Base-by-base conservation (phyloP, 92 coral and sea anemone species). In the Epizoanthus ramosus region DNA sequence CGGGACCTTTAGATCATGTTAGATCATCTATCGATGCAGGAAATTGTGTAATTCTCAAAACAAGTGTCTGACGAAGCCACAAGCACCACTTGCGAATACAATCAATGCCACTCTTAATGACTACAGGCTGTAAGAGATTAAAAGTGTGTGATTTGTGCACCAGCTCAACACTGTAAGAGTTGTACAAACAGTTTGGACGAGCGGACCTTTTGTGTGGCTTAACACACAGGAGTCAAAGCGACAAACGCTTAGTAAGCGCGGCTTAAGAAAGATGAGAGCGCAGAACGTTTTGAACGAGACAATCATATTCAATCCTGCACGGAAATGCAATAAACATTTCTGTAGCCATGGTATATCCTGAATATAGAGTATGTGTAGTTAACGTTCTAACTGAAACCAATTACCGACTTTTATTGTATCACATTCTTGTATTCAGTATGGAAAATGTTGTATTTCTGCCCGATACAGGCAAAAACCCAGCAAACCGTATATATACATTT, bases 201-300 rank as follows among this genome's bases (percentile, higher is more conserved):
- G 90, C 92, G 92, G 90, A 85, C 54, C 72, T 73, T 87, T 86
- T 89, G 86, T 39, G 68, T 79, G 87, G 31, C 72, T 39, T 64
- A 64, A 73, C 92, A 81, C 67, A 53, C 35, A 65, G 54, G 80
- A 64, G 84, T 41, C 69, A 81, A 79, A 61, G 61, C 33, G 59
- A 41, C 37, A 17, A 10, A 18, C 61, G 23, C 24, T 21, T 21
- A 64, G 52, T 24, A 75, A 57, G 33, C 45, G 41, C 39, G 71
- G 24, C 24, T 73, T 35, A n/a, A 14, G 59, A 54, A 75, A 71
- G 33, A 21, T 14, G 17, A 71, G 41, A 50, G 8, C 67, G 14
- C 61, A 22, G 56, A 58, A 75, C 37, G 28, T 16, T 1, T 19
- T 33, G 7, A 3, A 16, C 22, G 41, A 16, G 65, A 2, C 15